phyloP scores from a whole-genome alignment of 1,140 invertebrate species.

The Amyelois transitella region DNA sequence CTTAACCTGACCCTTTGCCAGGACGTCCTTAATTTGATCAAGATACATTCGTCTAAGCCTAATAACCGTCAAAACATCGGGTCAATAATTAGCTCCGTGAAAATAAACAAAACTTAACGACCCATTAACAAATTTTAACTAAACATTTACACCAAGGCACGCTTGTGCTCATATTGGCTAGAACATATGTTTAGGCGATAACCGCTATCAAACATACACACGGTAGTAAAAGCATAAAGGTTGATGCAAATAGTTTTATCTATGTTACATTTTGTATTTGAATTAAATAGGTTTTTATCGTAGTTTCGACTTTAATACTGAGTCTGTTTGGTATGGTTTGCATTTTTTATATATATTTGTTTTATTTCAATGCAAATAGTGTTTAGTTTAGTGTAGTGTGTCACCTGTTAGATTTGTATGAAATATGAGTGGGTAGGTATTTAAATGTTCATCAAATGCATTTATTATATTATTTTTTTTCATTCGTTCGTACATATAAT shows the following conservation, averaged over 20 bases:
- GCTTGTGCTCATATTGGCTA: neutral
- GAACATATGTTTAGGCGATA: neutral
- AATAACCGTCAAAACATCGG: too few species aligned
- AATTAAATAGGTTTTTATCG: neutral
- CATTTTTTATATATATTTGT: neutral
- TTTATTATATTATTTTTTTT: too few species aligned
- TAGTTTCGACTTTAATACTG: neutral
- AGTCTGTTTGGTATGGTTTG: neutral
- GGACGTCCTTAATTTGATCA: too few species aligned
- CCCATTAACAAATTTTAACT: neutral
- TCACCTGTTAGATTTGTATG: too few species aligned
- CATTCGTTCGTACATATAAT: too few species aligned
- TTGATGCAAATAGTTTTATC: neutral
- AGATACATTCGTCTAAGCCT: too few species aligned
- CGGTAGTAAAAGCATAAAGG: neutral
- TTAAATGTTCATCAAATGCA: too few species aligned
- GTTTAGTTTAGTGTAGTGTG: neutral
- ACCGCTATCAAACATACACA: neutral
- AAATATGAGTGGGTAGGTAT: too few species aligned
- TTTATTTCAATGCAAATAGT: neutral
- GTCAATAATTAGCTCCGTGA: too few species aligned
- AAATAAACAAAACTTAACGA: neutral
- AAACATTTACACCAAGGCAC: neutral
- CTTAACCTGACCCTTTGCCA: too few species aligned
- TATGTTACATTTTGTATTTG: neutral